Conservation (phyloP, 23 tunicate genomes). For the Diplosoma virens region DNA sequence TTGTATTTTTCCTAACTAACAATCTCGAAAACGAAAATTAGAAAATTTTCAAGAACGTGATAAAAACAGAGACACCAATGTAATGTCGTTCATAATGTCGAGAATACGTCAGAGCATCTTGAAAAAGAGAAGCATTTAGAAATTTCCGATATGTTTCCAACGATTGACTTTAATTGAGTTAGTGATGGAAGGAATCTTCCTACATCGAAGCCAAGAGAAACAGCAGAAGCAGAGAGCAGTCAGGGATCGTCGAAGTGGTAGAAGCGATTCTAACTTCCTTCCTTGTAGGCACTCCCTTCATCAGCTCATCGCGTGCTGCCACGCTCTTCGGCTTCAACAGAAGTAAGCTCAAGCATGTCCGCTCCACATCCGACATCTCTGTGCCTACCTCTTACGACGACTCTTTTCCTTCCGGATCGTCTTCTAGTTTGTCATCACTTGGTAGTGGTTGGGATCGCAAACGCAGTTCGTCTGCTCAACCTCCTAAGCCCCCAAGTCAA, state of each 20-base stretch:
- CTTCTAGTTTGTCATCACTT: not conserved
- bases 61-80: no score
- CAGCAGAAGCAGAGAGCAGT: no score
- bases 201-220: no score
- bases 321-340: slow-evolving; percentile 32
- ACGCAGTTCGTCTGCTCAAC: not conserved
- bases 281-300: slow-evolving; percentile 46
- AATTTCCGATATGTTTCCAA: no score
- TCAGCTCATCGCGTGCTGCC: slow-evolving; percentile 36
- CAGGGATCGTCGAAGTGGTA: no score
- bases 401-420: slow-evolving; percentile 8
- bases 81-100: not conserved
- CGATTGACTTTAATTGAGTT: no score
- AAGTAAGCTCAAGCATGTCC: slow-evolving; percentile 23
- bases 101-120: not conserved
- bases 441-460: not conserved
- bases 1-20: no score
- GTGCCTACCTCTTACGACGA: slow-evolving; percentile 35
- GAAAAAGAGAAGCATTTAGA: no score
- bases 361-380: slow-evolving; percentile 69
- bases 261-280: no score
- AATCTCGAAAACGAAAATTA: no score
- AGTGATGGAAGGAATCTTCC: no score
- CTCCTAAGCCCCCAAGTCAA: slow-evolving; percentile 4
- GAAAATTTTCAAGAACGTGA: no score